Conservation (phyloP, 2,113 vertebrate species). For the Ailuropoda melanoleuca region DNA sequence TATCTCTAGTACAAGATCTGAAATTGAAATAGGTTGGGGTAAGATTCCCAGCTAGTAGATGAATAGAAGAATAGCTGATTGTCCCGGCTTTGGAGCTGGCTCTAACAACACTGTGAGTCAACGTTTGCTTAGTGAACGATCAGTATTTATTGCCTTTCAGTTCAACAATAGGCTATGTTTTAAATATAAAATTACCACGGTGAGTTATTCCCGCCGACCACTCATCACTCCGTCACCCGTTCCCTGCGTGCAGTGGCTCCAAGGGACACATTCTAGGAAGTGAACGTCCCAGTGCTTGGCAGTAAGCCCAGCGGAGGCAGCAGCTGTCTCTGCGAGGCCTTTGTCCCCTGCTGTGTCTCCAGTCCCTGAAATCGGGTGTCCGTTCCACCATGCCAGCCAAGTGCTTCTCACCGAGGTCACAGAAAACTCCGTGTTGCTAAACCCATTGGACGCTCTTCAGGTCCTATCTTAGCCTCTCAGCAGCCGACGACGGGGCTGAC, state of each 20-base stretch:
- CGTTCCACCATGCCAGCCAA: neutral
- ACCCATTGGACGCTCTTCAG: neutral
- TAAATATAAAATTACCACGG: neutral
- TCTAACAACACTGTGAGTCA: neutral
- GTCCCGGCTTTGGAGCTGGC: neutral
- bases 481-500: neutral
- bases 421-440: neutral
- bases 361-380: neutral
- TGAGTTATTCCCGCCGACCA: neutral
- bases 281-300: neutral
- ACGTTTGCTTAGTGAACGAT: neutral
- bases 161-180: neutral
- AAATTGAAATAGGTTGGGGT: neutral
- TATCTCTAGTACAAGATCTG: neutral
- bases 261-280: neutral
- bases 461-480: neutral
- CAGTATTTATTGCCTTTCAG: neutral
- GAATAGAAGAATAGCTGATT: neutral
- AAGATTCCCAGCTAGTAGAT: neutral
- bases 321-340: neutral
- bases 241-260: neutral
- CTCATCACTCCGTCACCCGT: neutral
- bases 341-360: neutral
- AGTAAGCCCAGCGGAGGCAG: no score
- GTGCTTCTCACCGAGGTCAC: neutral